Evolutionary conservation across 1,140 invertebrate species (phyloP).

Genomic region (Drosophila watanabei): DNA sequence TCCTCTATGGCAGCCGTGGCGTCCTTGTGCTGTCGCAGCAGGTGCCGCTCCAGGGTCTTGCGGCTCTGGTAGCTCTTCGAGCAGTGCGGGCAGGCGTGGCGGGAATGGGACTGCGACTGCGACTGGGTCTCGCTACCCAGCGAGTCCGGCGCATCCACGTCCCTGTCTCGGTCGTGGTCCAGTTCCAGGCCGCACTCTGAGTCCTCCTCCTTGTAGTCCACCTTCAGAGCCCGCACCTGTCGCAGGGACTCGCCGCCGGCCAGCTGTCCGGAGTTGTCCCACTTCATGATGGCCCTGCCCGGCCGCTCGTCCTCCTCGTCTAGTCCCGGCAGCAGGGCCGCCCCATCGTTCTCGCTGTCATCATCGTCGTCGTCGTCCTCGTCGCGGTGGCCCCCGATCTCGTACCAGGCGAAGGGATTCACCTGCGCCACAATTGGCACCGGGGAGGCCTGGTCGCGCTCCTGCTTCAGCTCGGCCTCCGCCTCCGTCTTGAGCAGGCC

Average conservation of each 20-base stretch:
- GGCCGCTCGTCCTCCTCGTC: slow-evolving; percentile 25
- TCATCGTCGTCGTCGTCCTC: slow-evolving; percentile 13
- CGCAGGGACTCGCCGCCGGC: slow-evolving; percentile 19
- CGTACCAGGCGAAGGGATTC: slow-evolving; percentile 66
- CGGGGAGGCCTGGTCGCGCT: slow-evolving; percentile 12
- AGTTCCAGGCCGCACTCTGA: slow-evolving; percentile 24
- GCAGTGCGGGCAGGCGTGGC: slow-evolving; percentile 48
- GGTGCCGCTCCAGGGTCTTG: slow-evolving; percentile 58
- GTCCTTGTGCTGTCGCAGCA: slow-evolving; percentile 56
- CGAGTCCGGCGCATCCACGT: slow-evolving; percentile 8
- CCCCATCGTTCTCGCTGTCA: slow-evolving; percentile 32
- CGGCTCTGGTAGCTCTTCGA: slow-evolving; percentile 58
- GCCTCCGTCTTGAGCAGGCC: slow-evolving; percentile 67
- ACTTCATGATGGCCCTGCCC: slow-evolving; percentile 57
- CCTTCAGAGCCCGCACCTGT: slow-evolving; percentile 48
- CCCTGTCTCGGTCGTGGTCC: slow-evolving; percentile 20
- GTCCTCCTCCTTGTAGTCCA: slow-evolving; percentile 68
- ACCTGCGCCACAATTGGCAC: slow-evolving; percentile 33
- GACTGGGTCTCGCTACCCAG: neutral
- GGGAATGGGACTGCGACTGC: neutral
- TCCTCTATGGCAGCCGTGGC: slow-evolving; percentile 10
- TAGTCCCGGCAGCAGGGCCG: neutral
- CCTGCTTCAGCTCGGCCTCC: slow-evolving; percentile 42
- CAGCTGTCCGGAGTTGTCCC: slow-evolving; percentile 24
- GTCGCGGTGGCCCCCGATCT: slow-evolving; percentile 34